Conservation (phyloP, 2,888 invertebrate genomes). For the Agrochola lychnidis region DNA sequence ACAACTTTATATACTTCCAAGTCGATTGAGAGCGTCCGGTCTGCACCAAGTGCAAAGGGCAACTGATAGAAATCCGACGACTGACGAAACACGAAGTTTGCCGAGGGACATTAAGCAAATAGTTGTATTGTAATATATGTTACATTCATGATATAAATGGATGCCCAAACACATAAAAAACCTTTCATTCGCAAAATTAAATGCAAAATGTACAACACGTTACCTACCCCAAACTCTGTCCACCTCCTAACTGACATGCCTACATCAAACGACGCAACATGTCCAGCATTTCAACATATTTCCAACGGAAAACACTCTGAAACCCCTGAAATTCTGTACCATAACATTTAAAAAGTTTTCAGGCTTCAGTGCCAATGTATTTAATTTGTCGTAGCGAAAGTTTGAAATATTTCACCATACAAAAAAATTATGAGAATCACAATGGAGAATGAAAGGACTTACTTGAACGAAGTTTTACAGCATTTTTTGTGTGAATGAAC, state of each 20-base stretch:
- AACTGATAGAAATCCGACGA: no score
- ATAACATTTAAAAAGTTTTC: slow-evolving; percentile 46
- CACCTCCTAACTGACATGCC: not conserved
- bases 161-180: not conserved
- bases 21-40: no score
- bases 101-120: no score
- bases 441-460: slow-evolving; percentile 12
- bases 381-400: slow-evolving; percentile 55
- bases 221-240: not conserved
- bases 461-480: not conserved
- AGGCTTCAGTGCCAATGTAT: slow-evolving; percentile 42
- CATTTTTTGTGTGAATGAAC: slow-evolving; percentile 11
- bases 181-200: not conserved
- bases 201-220: not conserved
- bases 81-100: no score
- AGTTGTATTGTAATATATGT: no score
- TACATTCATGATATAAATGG: no score
- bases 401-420: slow-evolving; percentile 32
- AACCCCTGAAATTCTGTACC: slow-evolving; percentile 45
- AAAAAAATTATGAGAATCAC: slow-evolving; percentile 1
- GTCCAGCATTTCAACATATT: slow-evolving; percentile 38
- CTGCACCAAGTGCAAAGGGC: no score
- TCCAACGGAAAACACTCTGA: slow-evolving; percentile 11
- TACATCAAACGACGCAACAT: slow-evolving; percentile 21
- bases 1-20: no score